Evolutionary conservation across 2,113 vertebrate genomes (phyloP), one percentile per base, ranked within the genome.

Genomic region (Rhynchopsitta pachyrhyncha): DNA sequence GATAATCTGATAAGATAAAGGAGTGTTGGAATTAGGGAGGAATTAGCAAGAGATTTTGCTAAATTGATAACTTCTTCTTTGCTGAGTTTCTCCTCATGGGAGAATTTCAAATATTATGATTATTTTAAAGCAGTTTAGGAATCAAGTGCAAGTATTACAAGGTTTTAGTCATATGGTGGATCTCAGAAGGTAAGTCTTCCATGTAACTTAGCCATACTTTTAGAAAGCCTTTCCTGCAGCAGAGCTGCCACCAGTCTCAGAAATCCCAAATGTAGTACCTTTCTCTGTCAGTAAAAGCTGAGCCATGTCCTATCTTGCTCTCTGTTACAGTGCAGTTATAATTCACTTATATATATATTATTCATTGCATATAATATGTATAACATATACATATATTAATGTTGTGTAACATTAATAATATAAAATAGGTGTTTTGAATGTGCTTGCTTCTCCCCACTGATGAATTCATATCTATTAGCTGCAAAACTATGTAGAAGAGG

Each of bases 401-500:
- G 13, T 23, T 10, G 33, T 59, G 22, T 35, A 35, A 16, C 22
- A 35, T n/a, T 23, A 59, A 24, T 35, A 59, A 59, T 23, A 59
- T n/a, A n/a, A 59, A 59, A 35, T 24, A 24, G 22, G 33, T 24
- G 33, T 60, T 93, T 62, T 80, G 24, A 22, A 10, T 15, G 2
- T 1, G 2, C 63, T 81, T 49, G 0, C 20, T 60, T 50, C 62
- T 87, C 23, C 4, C 2, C 2, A 0, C 31, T 44, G 31, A 22
- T 62, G 14, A 73, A 19, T 76, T 66, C 10, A 2, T 22, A 9
- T 13, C 31, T n/a, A 5, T 68, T 35, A 42, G 9, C 6, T 53
- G 35, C n/a, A 88, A 68, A 82, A 4, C 6, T 44, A 5, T 25
- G 12, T 31, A 52, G 68, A 91, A 85, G 11, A 71, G 11, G 11